Conservation (phyloP, 1,140 invertebrate species). For the Battus philenor region DNA sequence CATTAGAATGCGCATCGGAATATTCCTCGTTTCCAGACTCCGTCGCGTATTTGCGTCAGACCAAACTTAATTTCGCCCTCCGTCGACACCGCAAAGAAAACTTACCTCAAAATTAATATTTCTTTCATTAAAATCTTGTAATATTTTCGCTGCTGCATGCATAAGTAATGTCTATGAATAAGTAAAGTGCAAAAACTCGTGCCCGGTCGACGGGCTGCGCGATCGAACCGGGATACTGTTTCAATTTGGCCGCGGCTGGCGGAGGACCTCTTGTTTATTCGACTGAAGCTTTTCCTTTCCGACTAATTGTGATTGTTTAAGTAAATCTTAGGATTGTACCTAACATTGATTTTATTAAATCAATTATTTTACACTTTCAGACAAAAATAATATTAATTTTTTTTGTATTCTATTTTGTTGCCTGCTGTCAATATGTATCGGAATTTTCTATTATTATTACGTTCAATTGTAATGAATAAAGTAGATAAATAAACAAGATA, state of each 20-base stretch:
- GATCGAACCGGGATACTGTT: slow-evolving; percentile 38
- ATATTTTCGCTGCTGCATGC: slow-evolving; percentile 77
- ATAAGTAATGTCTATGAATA: slow-evolving; percentile 77
- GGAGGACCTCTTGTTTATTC: slow-evolving; percentile 5
- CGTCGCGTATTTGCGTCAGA: slow-evolving; percentile 39
- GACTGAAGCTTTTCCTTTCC: slow-evolving; percentile 12
- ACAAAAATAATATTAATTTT: no score
- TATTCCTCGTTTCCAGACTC: slow-evolving; percentile 23
- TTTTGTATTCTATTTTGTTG: no score
- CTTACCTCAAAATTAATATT: slow-evolving; percentile 76
- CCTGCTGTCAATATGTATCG: no score
- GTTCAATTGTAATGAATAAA: no score
- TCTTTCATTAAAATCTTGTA: slow-evolving; percentile 78
- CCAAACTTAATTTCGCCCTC: slow-evolving; percentile 58
- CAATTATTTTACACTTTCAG: no score
- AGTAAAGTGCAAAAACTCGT: slow-evolving; percentile 63
- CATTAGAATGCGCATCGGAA: slow-evolving; percentile 5
- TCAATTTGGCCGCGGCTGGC: slow-evolving; percentile 27
- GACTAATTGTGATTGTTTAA: slow-evolving; percentile 42
- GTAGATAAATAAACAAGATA: no score
- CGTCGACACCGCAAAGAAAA: slow-evolving; percentile 61
- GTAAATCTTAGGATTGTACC: slow-evolving; percentile 33
- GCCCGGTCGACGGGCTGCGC: slow-evolving; percentile 21
- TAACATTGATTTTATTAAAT: no score
- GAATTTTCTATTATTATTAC: no score